Evolutionary conservation across 2,888 invertebrate genomes (phyloP).

Genomic region (Eupithecia insigniata): DNA sequence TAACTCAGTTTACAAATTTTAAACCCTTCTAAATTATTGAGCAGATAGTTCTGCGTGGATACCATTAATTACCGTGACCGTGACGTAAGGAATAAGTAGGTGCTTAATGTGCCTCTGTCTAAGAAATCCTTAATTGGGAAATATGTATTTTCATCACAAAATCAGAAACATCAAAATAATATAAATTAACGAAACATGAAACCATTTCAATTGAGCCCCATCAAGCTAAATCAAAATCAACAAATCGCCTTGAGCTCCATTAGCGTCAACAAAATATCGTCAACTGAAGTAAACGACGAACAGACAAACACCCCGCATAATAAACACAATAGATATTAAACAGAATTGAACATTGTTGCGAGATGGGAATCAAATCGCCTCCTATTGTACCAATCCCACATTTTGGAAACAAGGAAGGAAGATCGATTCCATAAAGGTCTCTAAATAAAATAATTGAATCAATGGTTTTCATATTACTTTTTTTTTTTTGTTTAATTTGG

Average conservation of each 20-base stretch:
- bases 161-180: neutral
- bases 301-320: slow-evolving; percentile 78
- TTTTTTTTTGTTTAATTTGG: neutral
- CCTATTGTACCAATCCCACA: slow-evolving; percentile 66
- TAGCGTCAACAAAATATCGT: slow-evolving; percentile 53
- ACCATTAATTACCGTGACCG: neutral
- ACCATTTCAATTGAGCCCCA: slow-evolving; percentile 26
- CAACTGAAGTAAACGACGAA: slow-evolving; percentile 57
- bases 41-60: neutral
- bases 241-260: slow-evolving; percentile 43
- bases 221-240: slow-evolving; percentile 42
- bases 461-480: neutral
- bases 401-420: slow-evolving; percentile 49
- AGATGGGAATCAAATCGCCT: slow-evolving; percentile 65
- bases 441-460: slow-evolving; percentile 12
- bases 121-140: neutral
- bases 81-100: neutral
- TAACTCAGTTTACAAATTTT: neutral
- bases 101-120: neutral
- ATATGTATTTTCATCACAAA: neutral
- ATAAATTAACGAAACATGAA: slow-evolving; percentile 16
- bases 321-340: slow-evolving; percentile 55
- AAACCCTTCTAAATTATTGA: neutral
- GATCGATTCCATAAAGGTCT: slow-evolving; percentile 22
- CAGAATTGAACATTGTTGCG: slow-evolving; percentile 58